phyloP scores from a whole-genome alignment of 2,888 invertebrate species.

The Amblyjoppa fuscipennis region DNA sequence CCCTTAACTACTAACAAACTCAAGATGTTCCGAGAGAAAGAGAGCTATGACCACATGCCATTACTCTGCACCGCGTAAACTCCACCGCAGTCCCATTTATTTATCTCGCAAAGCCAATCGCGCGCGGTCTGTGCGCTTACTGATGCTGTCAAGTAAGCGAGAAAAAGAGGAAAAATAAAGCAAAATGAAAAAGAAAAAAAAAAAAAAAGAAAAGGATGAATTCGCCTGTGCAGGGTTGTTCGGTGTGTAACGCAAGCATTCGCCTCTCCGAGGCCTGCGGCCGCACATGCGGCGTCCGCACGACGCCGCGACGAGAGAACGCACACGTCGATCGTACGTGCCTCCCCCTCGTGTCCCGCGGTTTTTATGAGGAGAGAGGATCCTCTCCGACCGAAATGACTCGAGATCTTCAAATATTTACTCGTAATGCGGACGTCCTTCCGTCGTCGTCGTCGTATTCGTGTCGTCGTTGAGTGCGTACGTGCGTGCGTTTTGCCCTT shows the following conservation, averaged over 20 bases:
- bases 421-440: slow-evolving; percentile 81
- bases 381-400: slow-evolving; percentile 76
- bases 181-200: slow-evolving; percentile 1
- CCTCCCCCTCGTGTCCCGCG: slow-evolving; percentile 69
- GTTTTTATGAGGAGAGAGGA: slow-evolving; percentile 79
- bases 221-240: slow-evolving; percentile 55
- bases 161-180: slow-evolving; percentile 3
- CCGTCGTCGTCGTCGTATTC: slow-evolving; percentile 74
- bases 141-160: slow-evolving; percentile 29
- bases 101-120: slow-evolving; percentile 63
- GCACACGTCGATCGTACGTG: slow-evolving; percentile 77
- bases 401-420: slow-evolving; percentile 82
- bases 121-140: slow-evolving; percentile 34
- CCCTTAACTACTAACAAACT: slow-evolving; percentile 62
- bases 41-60: slow-evolving; percentile 61
- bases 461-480: slow-evolving; percentile 66
- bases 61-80: slow-evolving; percentile 61
- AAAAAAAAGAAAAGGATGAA: slow-evolving; percentile 28
- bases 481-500: slow-evolving; percentile 55
- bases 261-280: slow-evolving; percentile 21
- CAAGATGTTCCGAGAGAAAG: slow-evolving; percentile 60
- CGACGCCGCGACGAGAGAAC: slow-evolving; percentile 66
- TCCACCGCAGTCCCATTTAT: slow-evolving; percentile 59
- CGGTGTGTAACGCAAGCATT: slow-evolving; percentile 46
- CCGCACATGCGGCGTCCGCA: slow-evolving; percentile 60